Conservation (phyloP, 2,113 vertebrate genomes). For the Notiomystis cincta region DNA sequence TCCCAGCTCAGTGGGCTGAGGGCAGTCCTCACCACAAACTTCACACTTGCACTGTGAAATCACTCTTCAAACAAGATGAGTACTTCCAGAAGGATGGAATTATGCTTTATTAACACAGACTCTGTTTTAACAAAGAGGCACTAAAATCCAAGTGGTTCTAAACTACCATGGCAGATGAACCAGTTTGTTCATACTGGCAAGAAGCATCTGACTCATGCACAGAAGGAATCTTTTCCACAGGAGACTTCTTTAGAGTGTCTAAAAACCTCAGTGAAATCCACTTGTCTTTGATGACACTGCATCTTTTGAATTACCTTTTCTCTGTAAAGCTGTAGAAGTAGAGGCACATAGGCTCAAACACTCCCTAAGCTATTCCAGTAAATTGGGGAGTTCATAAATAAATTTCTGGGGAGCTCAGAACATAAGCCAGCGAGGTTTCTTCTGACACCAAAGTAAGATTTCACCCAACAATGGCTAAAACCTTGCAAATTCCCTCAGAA, state of each 20-base stretch:
- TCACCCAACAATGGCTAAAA: background rate
- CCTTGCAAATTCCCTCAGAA: background rate
- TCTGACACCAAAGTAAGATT: background rate
- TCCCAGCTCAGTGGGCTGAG: background rate
- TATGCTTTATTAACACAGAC: background rate
- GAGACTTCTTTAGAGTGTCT: background rate
- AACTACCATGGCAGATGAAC: background rate
- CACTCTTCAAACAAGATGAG: background rate
- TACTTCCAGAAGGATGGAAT: background rate
- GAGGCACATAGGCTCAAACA: background rate
- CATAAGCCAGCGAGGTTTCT: background rate
- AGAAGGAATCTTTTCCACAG: background rate
- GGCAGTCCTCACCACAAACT: background rate
- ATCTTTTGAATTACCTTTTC: background rate
- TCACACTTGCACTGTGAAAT: background rate
- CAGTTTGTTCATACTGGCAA: background rate
- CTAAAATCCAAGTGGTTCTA: background rate
- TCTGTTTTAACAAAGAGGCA: background rate
- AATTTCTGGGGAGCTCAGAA: no score
- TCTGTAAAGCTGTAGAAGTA: background rate
- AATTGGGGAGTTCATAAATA: background rate
- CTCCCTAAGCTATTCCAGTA: background rate
- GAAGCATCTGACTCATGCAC: background rate
- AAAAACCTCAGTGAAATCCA: background rate
- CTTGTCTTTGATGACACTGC: background rate